These are phyloP conservation scores for Chionodraco myersi DNA, from an alignment of 2,113 vertebrate genomes.

Conservation along the genomic window DNA sequence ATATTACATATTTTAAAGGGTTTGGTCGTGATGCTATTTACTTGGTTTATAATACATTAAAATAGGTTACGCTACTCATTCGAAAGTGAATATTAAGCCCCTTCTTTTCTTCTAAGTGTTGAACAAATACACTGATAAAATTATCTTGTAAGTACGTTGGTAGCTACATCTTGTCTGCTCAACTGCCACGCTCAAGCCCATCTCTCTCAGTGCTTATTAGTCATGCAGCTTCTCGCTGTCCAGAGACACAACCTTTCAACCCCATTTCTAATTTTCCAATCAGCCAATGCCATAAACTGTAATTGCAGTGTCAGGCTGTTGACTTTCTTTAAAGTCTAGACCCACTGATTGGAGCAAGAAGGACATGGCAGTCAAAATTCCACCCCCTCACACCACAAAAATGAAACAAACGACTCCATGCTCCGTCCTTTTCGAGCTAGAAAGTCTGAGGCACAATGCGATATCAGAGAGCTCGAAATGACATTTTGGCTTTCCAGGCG, in stretches of 20 bases:
- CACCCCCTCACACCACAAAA: constrained; percentile 9
- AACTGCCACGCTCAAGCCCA: neutral
- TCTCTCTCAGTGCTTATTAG: constrained; percentile 59
- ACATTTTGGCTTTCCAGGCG: constrained; percentile 33
- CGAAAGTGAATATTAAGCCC: too few species aligned
- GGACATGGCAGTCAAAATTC: constrained; percentile 1
- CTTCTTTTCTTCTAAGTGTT: too few species aligned
- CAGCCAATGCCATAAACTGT: constrained; percentile 64
- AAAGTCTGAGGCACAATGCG: constrained; percentile 13
- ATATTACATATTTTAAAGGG: too few species aligned
- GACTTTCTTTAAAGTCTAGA: constrained; percentile 55
- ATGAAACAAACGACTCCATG: constrained; percentile 17
- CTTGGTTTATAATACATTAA: too few species aligned
- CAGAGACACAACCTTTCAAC: constrained; percentile 64
- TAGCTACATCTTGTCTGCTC: constrained; percentile 1
- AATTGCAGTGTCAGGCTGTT: constrained; percentile 69
- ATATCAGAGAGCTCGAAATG: constrained; percentile 15
- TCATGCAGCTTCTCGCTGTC: constrained; percentile 61
- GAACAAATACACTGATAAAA: too few species aligned
- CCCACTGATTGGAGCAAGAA: constrained; percentile 16
- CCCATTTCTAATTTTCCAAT: constrained; percentile 70
- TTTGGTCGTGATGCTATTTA: too few species aligned
- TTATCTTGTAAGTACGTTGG: too few species aligned
- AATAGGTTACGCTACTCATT: too few species aligned
- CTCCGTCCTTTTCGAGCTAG: neutral